Evolutionary conservation across 2,888 invertebrate species (phyloP).

Genomic region (Andrena bucephala): DNA sequence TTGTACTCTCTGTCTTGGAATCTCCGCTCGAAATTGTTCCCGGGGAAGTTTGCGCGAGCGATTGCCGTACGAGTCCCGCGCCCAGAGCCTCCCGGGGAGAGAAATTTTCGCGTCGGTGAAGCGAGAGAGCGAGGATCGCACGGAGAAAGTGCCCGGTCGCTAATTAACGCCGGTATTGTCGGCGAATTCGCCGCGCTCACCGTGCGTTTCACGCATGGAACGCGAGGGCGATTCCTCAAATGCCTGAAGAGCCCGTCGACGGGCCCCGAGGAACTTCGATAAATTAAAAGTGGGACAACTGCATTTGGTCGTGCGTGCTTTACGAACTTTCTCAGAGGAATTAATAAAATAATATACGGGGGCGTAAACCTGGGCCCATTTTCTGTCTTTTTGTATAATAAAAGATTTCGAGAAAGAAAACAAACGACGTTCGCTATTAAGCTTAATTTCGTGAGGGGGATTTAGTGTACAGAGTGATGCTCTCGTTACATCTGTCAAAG

Average conservation of each 20-base stretch:
- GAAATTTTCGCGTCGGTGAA: conserved; percentile 22
- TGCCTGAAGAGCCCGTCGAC: neutral
- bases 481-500: no score
- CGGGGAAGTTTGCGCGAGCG: neutral
- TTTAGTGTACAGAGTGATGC: neutral
- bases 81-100: neutral
- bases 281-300: conserved; percentile 12
- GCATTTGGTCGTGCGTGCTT: neutral
- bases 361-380: neutral
- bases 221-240: neutral
- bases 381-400: neutral
- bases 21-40: no score
- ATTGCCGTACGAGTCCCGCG: neutral
- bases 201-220: neutral
- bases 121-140: neutral
- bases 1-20: no score
- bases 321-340: neutral
- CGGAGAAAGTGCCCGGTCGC: conserved; percentile 36
- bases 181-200: neutral
- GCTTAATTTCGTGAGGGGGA: neutral
- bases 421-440: neutral
- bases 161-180: conserved; percentile 31
- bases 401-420: neutral
- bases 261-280: neutral
- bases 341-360: neutral